Percentiles rank a stretch among this genome's conserved stretches.
These are phyloP conservation scores for Calameuta idolon DNA, from an alignment of 2,888 invertebrate genomes.

Conservation along the genomic window DNA sequence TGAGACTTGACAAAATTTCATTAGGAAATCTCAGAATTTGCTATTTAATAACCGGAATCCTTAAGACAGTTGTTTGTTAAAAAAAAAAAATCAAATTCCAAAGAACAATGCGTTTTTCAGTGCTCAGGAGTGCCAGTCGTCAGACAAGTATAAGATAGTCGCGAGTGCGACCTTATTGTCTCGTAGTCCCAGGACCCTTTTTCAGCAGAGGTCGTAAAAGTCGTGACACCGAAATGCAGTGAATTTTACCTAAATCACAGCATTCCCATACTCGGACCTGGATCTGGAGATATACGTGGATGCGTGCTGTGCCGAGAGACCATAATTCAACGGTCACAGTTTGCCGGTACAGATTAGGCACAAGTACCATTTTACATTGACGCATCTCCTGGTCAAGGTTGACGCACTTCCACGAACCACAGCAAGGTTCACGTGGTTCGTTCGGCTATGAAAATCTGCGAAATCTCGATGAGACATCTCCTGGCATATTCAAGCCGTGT, in stretches of 20 bases:
- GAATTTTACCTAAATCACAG: slow-evolving; percentile 24
- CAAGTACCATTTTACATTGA: slow-evolving; percentile 22
- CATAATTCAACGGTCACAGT: slow-evolving; percentile 34
- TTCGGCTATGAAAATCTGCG: slow-evolving; percentile 10
- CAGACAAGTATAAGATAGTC: neutral
- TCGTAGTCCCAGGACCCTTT: slow-evolving; percentile 6
- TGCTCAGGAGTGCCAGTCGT: neutral
- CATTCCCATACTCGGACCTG: slow-evolving; percentile 29
- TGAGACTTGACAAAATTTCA: neutral
- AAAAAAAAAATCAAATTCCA: neutral
- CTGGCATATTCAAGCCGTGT: neutral
- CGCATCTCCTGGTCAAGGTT: neutral
- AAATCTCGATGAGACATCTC: neutral
- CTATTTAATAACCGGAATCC: neutral
- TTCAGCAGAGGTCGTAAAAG: slow-evolving; percentile 34
- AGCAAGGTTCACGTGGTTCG: slow-evolving; percentile 3
- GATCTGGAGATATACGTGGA: slow-evolving; percentile 33
- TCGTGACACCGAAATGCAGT: slow-evolving; percentile 7
- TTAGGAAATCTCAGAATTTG: neutral
- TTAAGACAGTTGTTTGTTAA: neutral
- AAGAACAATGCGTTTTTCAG: neutral
- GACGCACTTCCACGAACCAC: neutral
- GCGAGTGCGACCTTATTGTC: neutral
- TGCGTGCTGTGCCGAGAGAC: slow-evolving; percentile 20
- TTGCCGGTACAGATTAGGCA: slow-evolving; percentile 25